Evolutionary conservation across 2,113 vertebrate genomes (phyloP).

Genomic region (Tenrec ecaudatus): DNA sequence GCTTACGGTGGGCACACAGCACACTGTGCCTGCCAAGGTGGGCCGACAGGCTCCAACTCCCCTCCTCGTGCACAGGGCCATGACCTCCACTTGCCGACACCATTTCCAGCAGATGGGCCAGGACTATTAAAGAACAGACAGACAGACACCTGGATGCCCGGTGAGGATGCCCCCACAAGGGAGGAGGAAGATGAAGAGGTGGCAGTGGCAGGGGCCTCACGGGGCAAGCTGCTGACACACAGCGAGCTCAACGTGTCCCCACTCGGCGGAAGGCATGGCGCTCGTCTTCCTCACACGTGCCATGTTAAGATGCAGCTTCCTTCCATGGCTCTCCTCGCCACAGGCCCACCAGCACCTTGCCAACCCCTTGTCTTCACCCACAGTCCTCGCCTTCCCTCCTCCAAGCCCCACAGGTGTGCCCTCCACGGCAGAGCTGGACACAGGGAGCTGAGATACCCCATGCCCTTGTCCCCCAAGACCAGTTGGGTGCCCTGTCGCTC

Average conservation of each 20-base stretch:
- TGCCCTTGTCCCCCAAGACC: fast-evolving
- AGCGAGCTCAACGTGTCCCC: too few relatives aligned
- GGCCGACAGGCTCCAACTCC: neutral
- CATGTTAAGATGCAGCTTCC: neutral
- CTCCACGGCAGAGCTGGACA: too few relatives aligned
- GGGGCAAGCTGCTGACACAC: neutral
- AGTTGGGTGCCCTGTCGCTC: fast-evolving
- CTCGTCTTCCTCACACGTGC: too few relatives aligned
- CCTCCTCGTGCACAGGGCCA: neutral
- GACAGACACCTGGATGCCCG: neutral
- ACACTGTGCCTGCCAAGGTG: neutral
- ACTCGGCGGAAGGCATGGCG: neutral
- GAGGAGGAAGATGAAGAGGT: neutral
- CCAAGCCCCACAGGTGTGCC: neutral
- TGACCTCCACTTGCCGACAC: fast-evolving
- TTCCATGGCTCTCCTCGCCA: neutral
- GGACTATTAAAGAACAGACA: too few relatives aligned
- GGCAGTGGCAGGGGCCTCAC: neutral
- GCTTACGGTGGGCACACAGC: neutral
- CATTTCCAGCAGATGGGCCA: neutral
- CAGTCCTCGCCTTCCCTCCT: fast-evolving
- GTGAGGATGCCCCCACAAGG: neutral
- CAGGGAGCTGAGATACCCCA: fast-evolving
- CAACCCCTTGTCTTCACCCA: fast-evolving
- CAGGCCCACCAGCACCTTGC: neutral